A percentile compares a stretch with the other conserved stretches of the same genome.
These are phyloP conservation scores for Chaetogeoica ovagalla DNA, from an alignment of 2,888 invertebrate genomes.

Conservation along the genomic window DNA sequence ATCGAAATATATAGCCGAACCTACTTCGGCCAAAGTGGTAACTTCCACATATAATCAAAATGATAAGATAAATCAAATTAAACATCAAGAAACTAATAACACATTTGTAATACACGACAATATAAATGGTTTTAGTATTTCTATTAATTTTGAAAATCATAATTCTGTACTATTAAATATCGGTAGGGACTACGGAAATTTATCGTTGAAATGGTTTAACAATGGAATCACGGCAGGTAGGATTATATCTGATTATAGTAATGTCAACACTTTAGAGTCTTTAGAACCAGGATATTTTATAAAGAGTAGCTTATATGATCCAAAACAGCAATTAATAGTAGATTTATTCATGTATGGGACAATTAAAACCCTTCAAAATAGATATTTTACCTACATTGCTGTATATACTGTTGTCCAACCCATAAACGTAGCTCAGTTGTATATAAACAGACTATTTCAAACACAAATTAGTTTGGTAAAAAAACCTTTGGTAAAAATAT, in stretches of 20 bases:
- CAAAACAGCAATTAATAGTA: conserved; percentile 17
- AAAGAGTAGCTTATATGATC: conserved; percentile 26
- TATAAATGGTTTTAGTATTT: conserved; percentile 36
- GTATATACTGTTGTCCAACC: conserved; percentile 24
- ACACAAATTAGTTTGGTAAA: conserved; percentile 35
- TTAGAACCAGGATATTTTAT: conserved; percentile 36
- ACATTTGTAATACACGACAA: conserved; percentile 47
- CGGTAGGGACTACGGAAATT: conserved; percentile 42
- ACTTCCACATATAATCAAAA: conserved; percentile 5
- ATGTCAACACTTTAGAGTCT: conserved; percentile 19
- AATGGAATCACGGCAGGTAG: conserved; percentile 37
- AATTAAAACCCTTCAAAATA: conserved; percentile 35
- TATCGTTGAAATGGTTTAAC: conserved; percentile 45
- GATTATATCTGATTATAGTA: conserved; percentile 1
- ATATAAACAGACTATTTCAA: conserved; percentile 32
- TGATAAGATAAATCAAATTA: background rate
- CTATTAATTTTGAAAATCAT: conserved; percentile 34
- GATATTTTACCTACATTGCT: conserved; percentile 34
- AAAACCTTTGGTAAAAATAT: conserved; percentile 54
- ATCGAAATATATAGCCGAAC: conserved; percentile 19
- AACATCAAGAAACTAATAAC: conserved; percentile 17
- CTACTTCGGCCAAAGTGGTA: background rate
- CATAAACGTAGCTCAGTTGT: conserved; percentile 31
- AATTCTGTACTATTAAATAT: conserved; percentile 38
- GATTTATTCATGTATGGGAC: conserved; percentile 31